Evolutionary conservation across 1,140 invertebrate genomes (phyloP), one percentile per base, ranked within the genome.

Genomic region (Lepidostoma basale): DNA sequence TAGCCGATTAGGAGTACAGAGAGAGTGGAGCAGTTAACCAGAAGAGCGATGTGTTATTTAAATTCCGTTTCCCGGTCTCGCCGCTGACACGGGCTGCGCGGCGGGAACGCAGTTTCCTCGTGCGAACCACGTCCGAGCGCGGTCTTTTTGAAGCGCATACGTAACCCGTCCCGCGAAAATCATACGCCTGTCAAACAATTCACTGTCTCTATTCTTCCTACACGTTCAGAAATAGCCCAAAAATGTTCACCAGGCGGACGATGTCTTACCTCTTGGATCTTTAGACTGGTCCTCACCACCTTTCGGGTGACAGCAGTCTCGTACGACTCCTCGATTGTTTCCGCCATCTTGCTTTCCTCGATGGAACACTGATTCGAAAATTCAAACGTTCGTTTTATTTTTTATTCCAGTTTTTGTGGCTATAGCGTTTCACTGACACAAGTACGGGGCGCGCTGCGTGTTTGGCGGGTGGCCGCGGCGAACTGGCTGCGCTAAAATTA

Each of bases 181-280:
- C 60, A 60, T 22, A 22, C 60, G 25, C 60, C 44, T 62, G 63
- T 66, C 63, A 54, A 56, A 54, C 25, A 39, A 42, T 16, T 39
- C 39, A 62, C 23, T 62, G 30, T 28, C 58, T 25, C 45, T 45
- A 64, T 58, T 58, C 63, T 66, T 58, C 63, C 45, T 49, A 52
- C 62, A 64, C 63, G 40, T 56, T 56, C 44, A 66, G 28, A 66
- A 66, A 66, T 66, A 66, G 52, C 63, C 23, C 18, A 45, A 22
- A 45, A 47, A 40, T 23, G 26, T 30, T 45, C 54, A 28, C 8
- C 20, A 54, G 52, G 52, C 64, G 25, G 36, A 54, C 14, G 23
- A 52, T 22, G 58, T 75, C 83, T 85, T 83, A 88, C 87, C 83
- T 88, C 87, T 81, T 88, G 85, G 78, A 88, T 88, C 77, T 84